Evolutionary conservation across 2,113 vertebrate genomes (phyloP), one percentile per base, ranked within the genome.

Genomic region (Porphyrio hochstetteri): DNA sequence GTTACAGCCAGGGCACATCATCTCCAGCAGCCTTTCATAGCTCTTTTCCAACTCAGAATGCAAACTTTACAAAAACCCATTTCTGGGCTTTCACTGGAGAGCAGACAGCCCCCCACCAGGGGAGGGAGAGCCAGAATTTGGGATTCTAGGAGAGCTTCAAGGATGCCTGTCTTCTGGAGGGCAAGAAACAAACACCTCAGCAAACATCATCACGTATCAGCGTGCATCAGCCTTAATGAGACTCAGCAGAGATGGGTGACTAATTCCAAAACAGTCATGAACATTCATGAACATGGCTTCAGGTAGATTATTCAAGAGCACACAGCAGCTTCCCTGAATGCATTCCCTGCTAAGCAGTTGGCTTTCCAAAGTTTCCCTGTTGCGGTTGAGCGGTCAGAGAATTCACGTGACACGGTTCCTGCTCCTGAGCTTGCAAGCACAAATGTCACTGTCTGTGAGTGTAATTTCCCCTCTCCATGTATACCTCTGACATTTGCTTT

Each of bases 391-490:
- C 65, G 96, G 93, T 84, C 96, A 92, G 91, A 57, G 71, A 95
- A 96, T 95, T 95, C 94, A 84, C 78, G 80, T 78, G 91, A 88
- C 86, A 94, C 0, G 18, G 69, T 75, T 82, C 46, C 65, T 89
- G 78, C 95, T 95, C 84, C 94, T 2, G 0, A 93, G 87, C 83
- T 95, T 76, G 89, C 84, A 91, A 91, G 86, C 93, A 93, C 96
- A 97, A 93, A 95, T 93, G 86, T 95, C 93, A 95, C 83, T 91
- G 82, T 89, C 93, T 84, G 84, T 65, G 89, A 94, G 53, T 63
- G 28, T 82, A 94, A 95, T 95, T 95, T 88, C 93, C 91, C 76
- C 77, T 85, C 88, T 88, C 93, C 92, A 52, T 78, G 56, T 78
- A 24, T 86, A 78, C 86, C 89, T 95, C 91, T 96, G 94, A 87